Base-by-base conservation (phyloP, 2,797 vertebrate species). In the Cichlasoma orientale region DNA sequence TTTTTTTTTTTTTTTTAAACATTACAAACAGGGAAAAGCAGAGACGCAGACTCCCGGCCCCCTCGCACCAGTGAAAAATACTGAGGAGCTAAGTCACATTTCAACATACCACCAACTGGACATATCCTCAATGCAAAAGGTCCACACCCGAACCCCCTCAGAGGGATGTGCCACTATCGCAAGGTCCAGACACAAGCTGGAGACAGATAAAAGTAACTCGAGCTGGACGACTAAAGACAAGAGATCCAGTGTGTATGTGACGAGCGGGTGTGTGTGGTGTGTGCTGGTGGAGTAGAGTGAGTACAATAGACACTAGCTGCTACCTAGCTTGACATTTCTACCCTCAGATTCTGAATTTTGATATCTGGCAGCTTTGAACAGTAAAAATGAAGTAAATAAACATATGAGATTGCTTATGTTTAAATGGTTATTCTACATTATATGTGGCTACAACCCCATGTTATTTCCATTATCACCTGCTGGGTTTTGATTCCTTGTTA, bases 141-240 rank as follows among this genome's bases (percentile, higher is more conserved):
- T 76, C 87, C 86, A 87, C 89, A 82, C 89, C 91, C 47, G 23
- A 83, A 74, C 29, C 21, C 29, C 66, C 52, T 25, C 56, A 23
- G 56, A 84, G 88, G 87, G 90, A 77, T n/a, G 80, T 6, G 50
- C 75, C 76, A 23, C 76, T 92, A 94, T 94, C 94, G 41, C 12
- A 0, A 12, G 27, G 73, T 56, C 82, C 93, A 94, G 91, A 90
- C 91, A 11, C 82, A 47, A 69, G 54, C 12, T 44, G 1, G 29
- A 41, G 56, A 41, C 71, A 73, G 93, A 94, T 94, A 94, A 93
- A 93, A 87, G 56, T 66, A 50, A 75, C 75, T 53, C 1, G 2
- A 57, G 78, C 27, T 53, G 59, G 75, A 57, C 8, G 18, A 79
- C 66, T 61, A 19, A 47, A 44, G 61, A 66, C 76, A 29, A 41